Evolutionary conservation across 2,888 invertebrate species (phyloP), one percentile per base, ranked within the genome.

Genomic region (Eupithecia centaureata): DNA sequence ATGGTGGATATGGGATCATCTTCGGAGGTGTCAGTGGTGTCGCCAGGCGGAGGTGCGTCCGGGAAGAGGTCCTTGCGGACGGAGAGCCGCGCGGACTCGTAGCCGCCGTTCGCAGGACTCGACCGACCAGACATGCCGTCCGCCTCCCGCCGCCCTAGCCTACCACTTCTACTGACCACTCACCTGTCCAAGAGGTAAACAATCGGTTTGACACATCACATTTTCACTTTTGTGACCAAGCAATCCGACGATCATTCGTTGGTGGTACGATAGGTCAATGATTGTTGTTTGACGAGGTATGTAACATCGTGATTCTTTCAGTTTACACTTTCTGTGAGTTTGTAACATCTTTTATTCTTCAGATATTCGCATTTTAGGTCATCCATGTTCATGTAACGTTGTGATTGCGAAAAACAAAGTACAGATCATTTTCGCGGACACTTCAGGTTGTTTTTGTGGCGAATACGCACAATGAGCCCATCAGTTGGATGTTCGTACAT

Each of bases 351-450:
- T 92, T 91, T 88, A 92, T 89, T 92, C 91, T 93, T 91, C 85
- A 90, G 89, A 89, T 92, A 92, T 91, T 92, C 92, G 90, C 91
- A 93, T 94, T 94, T 93, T 93, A 94, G 93, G 93, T 94, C 93
- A 94, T 92, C 93, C 93, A 93, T 93, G 93, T 93, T 93, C 93
- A 92, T 92, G 93, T 93, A 93, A 93, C 92, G 93, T 91, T 93
- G 92, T 92, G 93, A 92, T 92, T 92, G 92, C 93, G 92, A 93
- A 93, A 92, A 92, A 92, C 91, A 92, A 91, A 87, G 90, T 90
- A 90, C 86, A 86, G 85, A 90, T 89, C 92, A 92, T 93, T 92
- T 92, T 92, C 87, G 90, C 91, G 84, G 87, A 90, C 87, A 91
- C 89, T 88, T 85, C 83, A 85, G 86, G 85, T 88, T 84, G 84